Base-by-base conservation (phyloP, 2,888 invertebrate species). In the Rhogogaster chlorosoma region DNA sequence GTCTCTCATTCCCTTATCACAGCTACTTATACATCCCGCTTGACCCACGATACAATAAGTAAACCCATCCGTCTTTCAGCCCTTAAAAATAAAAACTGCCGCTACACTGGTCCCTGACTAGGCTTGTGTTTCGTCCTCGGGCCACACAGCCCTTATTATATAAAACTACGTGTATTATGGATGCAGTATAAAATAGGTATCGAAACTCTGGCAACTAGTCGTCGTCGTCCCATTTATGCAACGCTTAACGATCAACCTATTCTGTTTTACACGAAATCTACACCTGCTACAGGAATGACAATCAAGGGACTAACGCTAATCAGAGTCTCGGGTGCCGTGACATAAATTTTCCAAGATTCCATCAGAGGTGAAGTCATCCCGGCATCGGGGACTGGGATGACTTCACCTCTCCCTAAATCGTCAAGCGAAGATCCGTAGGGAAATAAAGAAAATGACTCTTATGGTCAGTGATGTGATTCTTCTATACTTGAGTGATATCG, bases 1-100 rank as follows among this genome's bases (percentile, higher is more conserved):
- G 89, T 91, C 88, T 85, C 80, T 85, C 86, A 87, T 88, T 87
- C 84, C 77, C 85, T 91, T 90, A 91, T 90, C 90, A 86, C 78
- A 45, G 88, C 89, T 89, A 88, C 89, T 88, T 89, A 87, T 88
- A 85, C 87, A 80, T 67, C 83, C 83, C 64, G 86, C 86, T 88
- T 84, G 86, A 42, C 75, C 84, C 84, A 84, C 84, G 83, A 84
- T 87, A 87, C 88, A 88, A 89, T 89, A 87, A 90, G 86, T 85
- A 89, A 87, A 88, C 84, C 85, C 89, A 87, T 88, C 88, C 85
- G 88, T 86, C 85, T 86, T 70, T 70, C 42, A 42, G 70, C 83
- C 84, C 84, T 84, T 73, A 57, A n/a, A 26, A 38, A 45, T 73
- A 57, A n/a, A 26, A 38, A 45, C 38, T 36, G 36, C 10, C 26